Percentiles rank a stretch among this genome's conserved stretches.
These are phyloP conservation scores for Dicentrarchus labrax DNA, from an alignment of 2,113 vertebrate species.

Conservation along the genomic window DNA sequence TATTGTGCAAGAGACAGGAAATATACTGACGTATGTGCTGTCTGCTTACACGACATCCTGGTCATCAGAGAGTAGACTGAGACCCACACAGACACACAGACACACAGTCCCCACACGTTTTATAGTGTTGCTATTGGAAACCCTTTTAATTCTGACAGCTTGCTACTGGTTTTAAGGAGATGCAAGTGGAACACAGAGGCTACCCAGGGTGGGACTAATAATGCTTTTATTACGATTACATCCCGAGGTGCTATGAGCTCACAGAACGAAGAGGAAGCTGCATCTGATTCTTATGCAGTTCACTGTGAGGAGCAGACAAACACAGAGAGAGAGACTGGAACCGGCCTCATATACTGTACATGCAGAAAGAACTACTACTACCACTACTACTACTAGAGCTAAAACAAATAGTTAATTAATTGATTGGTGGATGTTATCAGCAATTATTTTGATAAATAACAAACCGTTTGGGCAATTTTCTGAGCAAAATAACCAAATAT, in stretches of 20 bases:
- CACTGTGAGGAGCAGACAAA: slow-evolving; percentile 7
- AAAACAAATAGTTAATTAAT: neutral
- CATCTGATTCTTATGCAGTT: slow-evolving; percentile 45
- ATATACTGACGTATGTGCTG: slow-evolving; percentile 42
- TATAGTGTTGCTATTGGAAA: slow-evolving; percentile 72
- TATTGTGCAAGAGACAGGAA: slow-evolving; percentile 48
- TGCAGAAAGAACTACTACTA: neutral
- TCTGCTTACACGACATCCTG: slow-evolving; percentile 15
- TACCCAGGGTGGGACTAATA: slow-evolving; percentile 60
- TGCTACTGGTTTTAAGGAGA: slow-evolving; percentile 57
- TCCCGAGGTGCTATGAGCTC: slow-evolving; percentile 55
- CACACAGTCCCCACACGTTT: slow-evolving; percentile 14
- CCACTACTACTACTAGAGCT: neutral
- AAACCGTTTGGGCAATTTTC: neutral
- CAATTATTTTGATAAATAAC: neutral
- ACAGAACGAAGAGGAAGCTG: slow-evolving; percentile 43
- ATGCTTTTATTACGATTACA: slow-evolving; percentile 66
- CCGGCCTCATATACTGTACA: neutral
- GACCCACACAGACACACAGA: slow-evolving; percentile 14
- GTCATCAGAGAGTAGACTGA: slow-evolving; percentile 32
- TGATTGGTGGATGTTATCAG: neutral
- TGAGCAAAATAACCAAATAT: too few relatives aligned
- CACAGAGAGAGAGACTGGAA: neutral
- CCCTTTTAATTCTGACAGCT: slow-evolving; percentile 59
- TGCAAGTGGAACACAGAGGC: slow-evolving; percentile 42